Evolutionary conservation across 2,113 vertebrate species (phyloP).

Genomic region (Taurulus bubalis): DNA sequence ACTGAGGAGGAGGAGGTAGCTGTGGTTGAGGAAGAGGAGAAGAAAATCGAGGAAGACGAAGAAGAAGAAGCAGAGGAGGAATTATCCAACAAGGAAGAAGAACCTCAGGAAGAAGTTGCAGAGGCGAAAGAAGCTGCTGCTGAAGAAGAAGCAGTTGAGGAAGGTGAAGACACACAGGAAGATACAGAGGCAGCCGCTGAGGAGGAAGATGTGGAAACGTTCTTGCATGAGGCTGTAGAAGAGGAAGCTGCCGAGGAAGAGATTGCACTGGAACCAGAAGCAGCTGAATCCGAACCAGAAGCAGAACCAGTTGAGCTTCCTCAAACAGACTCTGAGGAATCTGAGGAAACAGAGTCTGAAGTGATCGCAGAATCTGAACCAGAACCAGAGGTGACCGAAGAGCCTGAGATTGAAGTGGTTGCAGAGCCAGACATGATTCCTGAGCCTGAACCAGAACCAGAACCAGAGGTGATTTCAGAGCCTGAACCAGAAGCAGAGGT

Average conservation of each 20-base stretch:
- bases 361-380: neutral
- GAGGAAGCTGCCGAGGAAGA: constrained; percentile 35
- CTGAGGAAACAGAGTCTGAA: neutral
- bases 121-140: constrained; percentile 21
- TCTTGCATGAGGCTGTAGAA: neutral
- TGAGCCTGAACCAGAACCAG: constrained; percentile 22
- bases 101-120: constrained; percentile 17
- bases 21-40: constrained; percentile 21
- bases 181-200: constrained; percentile 10
- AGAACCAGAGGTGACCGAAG: neutral
- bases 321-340: neutral
- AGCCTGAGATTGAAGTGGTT: neutral
- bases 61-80: constrained; percentile 17
- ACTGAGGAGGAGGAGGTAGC: constrained; percentile 1
- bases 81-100: constrained; percentile 2
- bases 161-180: constrained; percentile 36
- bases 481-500: constrained; percentile 8
- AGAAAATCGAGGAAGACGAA: constrained; percentile 18
- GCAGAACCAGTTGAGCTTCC: neutral
- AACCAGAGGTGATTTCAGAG: constrained; percentile 1
- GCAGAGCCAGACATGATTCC: constrained; percentile 5
- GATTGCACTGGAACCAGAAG: neutral
- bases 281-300: constrained; percentile 21
- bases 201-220: constrained; percentile 20
- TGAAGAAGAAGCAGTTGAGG: constrained; percentile 36